Conservation (phyloP, 2,797 vertebrate species). For the Microctenopoma steveboyesi region DNA sequence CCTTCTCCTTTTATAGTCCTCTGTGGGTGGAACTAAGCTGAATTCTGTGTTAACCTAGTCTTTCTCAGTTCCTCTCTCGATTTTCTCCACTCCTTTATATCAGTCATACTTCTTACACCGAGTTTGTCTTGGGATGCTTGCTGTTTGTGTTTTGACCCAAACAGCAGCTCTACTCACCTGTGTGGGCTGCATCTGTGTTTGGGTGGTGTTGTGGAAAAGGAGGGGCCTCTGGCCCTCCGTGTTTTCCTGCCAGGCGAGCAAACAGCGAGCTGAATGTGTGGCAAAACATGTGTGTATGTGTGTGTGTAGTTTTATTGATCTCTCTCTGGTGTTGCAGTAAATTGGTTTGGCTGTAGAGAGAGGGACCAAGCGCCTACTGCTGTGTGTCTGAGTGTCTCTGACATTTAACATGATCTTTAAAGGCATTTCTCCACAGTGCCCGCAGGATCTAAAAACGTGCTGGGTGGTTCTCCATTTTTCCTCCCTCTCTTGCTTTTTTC, state of each 20-base stretch:
- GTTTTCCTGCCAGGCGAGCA: slow-evolving; percentile 73
- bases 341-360: slow-evolving; percentile 82
- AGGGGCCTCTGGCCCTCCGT: slow-evolving; percentile 55
- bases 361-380: slow-evolving; percentile 79
- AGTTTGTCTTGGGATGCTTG: slow-evolving; percentile 68
- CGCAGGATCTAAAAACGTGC: slow-evolving; percentile 81
- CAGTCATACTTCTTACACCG: slow-evolving; percentile 56
- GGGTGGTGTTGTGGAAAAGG: slow-evolving; percentile 38
- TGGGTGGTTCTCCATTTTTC: slow-evolving; percentile 71
- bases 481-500: slow-evolving; percentile 62
- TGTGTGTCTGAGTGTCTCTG: slow-evolving; percentile 86
- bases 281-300: slow-evolving; percentile 31
- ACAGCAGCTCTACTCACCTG: slow-evolving; percentile 72
- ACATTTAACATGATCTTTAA: slow-evolving; percentile 90
- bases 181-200: slow-evolving; percentile 73
- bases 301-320: slow-evolving; percentile 75
- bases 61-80: slow-evolving; percentile 38
- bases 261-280: slow-evolving; percentile 64
- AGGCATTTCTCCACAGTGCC: slow-evolving; percentile 86
- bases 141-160: slow-evolving; percentile 75
- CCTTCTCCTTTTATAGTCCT: slow-evolving; percentile 53
- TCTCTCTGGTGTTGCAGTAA: slow-evolving; percentile 82
- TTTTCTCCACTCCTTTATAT: slow-evolving; percentile 49
- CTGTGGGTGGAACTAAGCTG: slow-evolving; percentile 65
- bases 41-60: slow-evolving; percentile 69